Evolutionary conservation across 2,888 invertebrate species (phyloP).

Genomic region (Fragum whitleyi): DNA sequence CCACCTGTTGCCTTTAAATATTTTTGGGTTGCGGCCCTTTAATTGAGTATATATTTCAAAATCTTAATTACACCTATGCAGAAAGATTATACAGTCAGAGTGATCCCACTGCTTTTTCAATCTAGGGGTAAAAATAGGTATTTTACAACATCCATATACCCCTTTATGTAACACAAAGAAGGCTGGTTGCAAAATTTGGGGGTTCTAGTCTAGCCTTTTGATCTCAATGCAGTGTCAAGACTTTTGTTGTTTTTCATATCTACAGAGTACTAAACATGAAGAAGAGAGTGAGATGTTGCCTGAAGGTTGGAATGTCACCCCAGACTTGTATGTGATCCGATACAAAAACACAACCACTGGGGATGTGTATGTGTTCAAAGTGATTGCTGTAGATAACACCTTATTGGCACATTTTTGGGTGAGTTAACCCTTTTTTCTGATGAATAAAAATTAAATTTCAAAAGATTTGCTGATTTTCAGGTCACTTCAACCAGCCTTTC

Average conservation of each 20-base stretch:
- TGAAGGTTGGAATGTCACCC: slow-evolving; percentile 90
- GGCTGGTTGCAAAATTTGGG: no score
- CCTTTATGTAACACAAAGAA: no score
- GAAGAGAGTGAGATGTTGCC: slow-evolving; percentile 89
- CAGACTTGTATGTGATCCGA: slow-evolving; percentile 90
- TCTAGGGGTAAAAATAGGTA: no score
- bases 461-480: no score
- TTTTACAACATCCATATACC: no score
- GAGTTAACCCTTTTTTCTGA: slow-evolving; percentile 6
- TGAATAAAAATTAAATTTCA: no score
- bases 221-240: not conserved
- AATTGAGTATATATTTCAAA: no score
- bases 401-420: slow-evolving; percentile 77
- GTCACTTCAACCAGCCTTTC: no score
- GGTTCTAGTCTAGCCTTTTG: not conserved
- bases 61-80: no score
- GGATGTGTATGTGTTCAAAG: slow-evolving; percentile 68
- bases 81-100: not conserved
- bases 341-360: slow-evolving; percentile 87
- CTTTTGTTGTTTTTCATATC: not conserved
- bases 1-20: no score
- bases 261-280: slow-evolving; percentile 31
- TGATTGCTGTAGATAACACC: slow-evolving; percentile 69
- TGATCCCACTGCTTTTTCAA: not conserved
- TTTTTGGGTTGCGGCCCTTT: no score